A percentile compares a stretch with the other conserved stretches of the same genome.
These are phyloP conservation scores for Sepioteuthis lessoniana DNA, from an alignment of 2,888 invertebrate genomes.

Conservation along the genomic window DNA sequence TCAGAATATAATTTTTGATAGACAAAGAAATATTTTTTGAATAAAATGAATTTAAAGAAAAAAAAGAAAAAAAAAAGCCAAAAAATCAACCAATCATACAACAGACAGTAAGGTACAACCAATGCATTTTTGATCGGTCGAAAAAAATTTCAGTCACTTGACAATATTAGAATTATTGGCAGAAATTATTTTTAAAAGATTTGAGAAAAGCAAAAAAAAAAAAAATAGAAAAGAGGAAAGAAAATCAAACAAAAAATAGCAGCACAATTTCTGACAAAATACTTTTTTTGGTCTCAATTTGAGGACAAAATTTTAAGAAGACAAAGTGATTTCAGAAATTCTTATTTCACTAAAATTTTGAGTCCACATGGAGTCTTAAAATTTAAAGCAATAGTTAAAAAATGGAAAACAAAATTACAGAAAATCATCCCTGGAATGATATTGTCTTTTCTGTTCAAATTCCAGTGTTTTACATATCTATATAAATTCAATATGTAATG, in stretches of 20 bases:
- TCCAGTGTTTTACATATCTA: not conserved
- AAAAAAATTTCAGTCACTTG: not conserved
- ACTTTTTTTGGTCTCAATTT: not conserved
- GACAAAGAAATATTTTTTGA: slow-evolving; percentile 40
- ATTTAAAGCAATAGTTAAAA: not conserved
- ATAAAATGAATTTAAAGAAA: not conserved
- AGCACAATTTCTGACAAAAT: not conserved
- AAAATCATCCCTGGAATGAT: not conserved
- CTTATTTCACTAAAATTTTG: not conserved
- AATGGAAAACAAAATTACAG: not conserved
- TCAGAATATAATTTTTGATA: slow-evolving; percentile 43
- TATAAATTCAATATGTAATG: not conserved
- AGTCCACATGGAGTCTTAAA: not conserved
- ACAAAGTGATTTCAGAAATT: not conserved
- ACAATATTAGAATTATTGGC: not conserved
- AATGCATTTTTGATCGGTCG: not conserved
- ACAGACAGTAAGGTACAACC: not conserved
- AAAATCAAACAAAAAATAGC: not conserved
- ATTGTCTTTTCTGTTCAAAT: not conserved
- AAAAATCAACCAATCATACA: not conserved
- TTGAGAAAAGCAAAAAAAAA: not conserved
- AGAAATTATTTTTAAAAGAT: not conserved
- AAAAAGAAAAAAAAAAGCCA: not conserved
- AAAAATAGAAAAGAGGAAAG: no score
- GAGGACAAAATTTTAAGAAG: not conserved